phyloP scores from a whole-genome alignment of 2,797 vertebrate genomes.

The Leptatherina wallacei region DNA sequence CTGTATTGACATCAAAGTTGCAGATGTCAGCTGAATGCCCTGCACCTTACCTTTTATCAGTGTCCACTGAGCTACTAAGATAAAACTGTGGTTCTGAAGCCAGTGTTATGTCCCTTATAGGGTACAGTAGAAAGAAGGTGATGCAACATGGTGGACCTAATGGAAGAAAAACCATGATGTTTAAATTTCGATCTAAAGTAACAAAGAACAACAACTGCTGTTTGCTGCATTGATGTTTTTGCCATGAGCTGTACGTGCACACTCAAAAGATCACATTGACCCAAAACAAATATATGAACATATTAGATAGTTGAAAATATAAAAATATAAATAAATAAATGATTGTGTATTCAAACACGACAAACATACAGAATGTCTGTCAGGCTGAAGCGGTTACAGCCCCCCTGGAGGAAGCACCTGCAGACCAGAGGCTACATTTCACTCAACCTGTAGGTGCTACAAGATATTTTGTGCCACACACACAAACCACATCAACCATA shows the following conservation, averaged over 20 bases:
- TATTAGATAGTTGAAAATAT: background rate
- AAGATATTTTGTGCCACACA: constrained; percentile 30
- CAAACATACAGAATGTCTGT: too few relatives aligned
- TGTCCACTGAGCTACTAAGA: background rate
- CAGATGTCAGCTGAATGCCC: background rate
- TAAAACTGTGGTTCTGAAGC: background rate
- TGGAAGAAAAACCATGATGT: background rate
- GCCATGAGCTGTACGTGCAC: too few relatives aligned
- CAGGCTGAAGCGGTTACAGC: constrained; percentile 46
- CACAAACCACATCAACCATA: background rate
- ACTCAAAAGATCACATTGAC: background rate
- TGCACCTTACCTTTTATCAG: background rate
- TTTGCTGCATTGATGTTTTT: too few relatives aligned
- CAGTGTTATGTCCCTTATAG: background rate
- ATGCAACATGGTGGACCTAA: background rate
- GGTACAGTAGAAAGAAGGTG: background rate
- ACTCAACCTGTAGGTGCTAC: constrained; percentile 40
- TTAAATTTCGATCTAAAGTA: background rate
- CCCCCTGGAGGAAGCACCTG: constrained; percentile 71
- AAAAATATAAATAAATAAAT: constrained; percentile 8
- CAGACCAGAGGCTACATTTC: constrained; percentile 52
- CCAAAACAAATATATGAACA: background rate
- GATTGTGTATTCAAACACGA: constrained; percentile 9
- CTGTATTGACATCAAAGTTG: background rate
- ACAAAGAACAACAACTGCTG: background rate